These are phyloP conservation scores for Nyctalus aviator DNA, from an alignment of 2,797 vertebrate genomes.

Conservation along the genomic window DNA sequence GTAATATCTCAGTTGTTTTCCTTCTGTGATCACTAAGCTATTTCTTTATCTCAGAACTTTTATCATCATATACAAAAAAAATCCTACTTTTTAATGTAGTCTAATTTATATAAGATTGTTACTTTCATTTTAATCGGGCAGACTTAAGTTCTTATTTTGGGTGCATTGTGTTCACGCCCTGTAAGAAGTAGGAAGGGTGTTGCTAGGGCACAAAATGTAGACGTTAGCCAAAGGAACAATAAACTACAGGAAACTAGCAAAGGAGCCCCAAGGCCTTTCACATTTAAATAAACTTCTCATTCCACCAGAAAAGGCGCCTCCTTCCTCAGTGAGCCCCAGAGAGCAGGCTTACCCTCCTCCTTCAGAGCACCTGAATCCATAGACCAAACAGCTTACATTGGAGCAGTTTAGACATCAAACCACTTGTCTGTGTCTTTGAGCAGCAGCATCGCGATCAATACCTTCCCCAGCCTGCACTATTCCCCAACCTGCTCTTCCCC, in stretches of 20 bases:
- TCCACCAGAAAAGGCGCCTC: conserved; percentile 56
- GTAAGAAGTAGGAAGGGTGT: background rate
- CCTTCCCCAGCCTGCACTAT: conserved; percentile 31
- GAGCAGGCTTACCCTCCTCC: conserved; percentile 74
- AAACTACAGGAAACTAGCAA: background rate
- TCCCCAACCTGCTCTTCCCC: conserved; percentile 47
- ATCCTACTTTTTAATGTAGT: background rate
- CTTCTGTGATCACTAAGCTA: background rate
- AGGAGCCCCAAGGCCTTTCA: background rate
- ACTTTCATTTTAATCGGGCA: conserved; percentile 50
- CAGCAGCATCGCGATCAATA: conserved; percentile 67
- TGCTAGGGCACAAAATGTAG: background rate
- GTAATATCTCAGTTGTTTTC: background rate
- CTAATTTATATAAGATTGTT: background rate
- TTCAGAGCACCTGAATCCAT: conserved; percentile 75
- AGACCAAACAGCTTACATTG: conserved; percentile 71
- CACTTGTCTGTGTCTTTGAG: conserved; percentile 73
- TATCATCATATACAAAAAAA: conserved; percentile 60
- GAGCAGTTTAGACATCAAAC: conserved; percentile 72
- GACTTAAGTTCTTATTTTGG: conserved; percentile 66
- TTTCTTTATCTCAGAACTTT: conserved; percentile 62
- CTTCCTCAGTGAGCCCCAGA: conserved; percentile 74
- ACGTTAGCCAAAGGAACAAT: conserved; percentile 26
- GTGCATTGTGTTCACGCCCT: background rate
- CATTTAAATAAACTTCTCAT: conserved; percentile 62